phyloP scores from a whole-genome alignment of 2,888 invertebrate species.

The Apoda limacodes region DNA sequence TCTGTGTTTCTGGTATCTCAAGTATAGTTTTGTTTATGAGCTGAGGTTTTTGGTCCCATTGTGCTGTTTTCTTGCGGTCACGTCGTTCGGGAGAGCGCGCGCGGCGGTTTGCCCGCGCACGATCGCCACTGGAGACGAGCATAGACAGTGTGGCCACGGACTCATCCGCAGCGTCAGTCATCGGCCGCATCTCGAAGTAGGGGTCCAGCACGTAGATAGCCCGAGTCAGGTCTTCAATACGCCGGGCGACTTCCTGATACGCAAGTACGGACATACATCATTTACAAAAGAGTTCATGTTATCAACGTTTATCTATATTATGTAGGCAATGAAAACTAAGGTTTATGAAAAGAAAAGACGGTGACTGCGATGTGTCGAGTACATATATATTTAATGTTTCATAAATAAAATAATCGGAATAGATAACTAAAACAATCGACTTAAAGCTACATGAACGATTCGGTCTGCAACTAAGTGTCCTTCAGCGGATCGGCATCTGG shows the following conservation, averaged over 20 bases:
- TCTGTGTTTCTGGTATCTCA: slow-evolving; percentile 19
- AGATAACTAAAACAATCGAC: slow-evolving; percentile 38
- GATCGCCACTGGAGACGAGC: slow-evolving; percentile 40
- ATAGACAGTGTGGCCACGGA: slow-evolving; percentile 65
- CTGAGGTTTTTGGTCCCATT: neutral
- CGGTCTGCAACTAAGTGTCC: slow-evolving; percentile 69
- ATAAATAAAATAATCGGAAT: slow-evolving; percentile 47
- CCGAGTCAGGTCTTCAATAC: slow-evolving; percentile 78
- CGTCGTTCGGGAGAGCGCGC: slow-evolving; percentile 63
- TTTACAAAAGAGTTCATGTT: slow-evolving; percentile 48
- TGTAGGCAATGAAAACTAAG: slow-evolving; percentile 29
- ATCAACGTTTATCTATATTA: slow-evolving; percentile 26
- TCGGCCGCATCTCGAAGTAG: slow-evolving; percentile 71
- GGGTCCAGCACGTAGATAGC: slow-evolving; percentile 83
- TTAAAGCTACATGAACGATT: slow-evolving; percentile 37
- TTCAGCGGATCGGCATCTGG: slow-evolving; percentile 81
- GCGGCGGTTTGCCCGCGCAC: slow-evolving; percentile 45
- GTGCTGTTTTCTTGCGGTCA: slow-evolving; percentile 21
- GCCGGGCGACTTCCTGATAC: slow-evolving; percentile 78
- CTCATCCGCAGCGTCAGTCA: slow-evolving; percentile 75
- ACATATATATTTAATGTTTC: slow-evolving; percentile 39
- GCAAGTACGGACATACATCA: slow-evolving; percentile 67
- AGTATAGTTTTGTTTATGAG: slow-evolving; percentile 28
- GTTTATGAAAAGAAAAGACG: slow-evolving; percentile 50
- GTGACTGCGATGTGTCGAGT: slow-evolving; percentile 52